Conservation (phyloP, 1,140 invertebrate genomes). For the Pseudomyrmex flavicornis region DNA sequence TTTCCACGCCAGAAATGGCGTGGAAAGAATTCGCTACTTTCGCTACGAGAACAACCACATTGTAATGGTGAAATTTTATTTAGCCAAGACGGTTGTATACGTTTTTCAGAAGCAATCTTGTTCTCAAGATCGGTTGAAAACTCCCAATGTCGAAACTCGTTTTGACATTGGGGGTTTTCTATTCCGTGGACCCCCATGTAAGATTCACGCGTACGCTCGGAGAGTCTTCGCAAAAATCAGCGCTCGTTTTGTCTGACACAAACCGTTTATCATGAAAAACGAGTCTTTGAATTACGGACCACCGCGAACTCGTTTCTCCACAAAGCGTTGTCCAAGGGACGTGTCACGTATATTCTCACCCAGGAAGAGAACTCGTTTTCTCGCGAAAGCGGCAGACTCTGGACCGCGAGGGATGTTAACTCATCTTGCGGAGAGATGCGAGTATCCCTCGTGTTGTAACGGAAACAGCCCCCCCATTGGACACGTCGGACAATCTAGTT, state of each 20-base stretch:
- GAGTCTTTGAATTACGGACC: slow-evolving; percentile 70
- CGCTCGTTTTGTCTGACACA: neutral
- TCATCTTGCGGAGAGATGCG: slow-evolving; percentile 4
- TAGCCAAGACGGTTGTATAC: slow-evolving; percentile 47
- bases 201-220: slow-evolving; percentile 42
- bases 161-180: too few relatives aligned
- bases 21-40: slow-evolving; percentile 55
- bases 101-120: slow-evolving; percentile 1
- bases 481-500: slow-evolving; percentile 70
- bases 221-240: slow-evolving; percentile 17
- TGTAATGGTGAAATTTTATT: slow-evolving; percentile 3
- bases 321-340: slow-evolving; percentile 28
- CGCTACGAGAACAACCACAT: neutral
- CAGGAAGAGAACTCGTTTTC: slow-evolving; percentile 62
- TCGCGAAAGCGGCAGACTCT: slow-evolving; percentile 31
- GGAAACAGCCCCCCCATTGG: slow-evolving; percentile 33
- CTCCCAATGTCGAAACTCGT: slow-evolving; percentile 54
- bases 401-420: slow-evolving; percentile 67
- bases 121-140: slow-evolving; percentile 33
- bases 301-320: slow-evolving; percentile 61
- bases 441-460: neutral
- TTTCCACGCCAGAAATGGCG: slow-evolving; percentile 57
- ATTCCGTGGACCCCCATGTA: slow-evolving; percentile 55
- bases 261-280: slow-evolving; percentile 46
- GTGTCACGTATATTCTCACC: slow-evolving; percentile 11